Evolutionary conservation across 92 coral and sea anemone genomes (phyloP).

Genomic region (Siderastrea radians): DNA sequence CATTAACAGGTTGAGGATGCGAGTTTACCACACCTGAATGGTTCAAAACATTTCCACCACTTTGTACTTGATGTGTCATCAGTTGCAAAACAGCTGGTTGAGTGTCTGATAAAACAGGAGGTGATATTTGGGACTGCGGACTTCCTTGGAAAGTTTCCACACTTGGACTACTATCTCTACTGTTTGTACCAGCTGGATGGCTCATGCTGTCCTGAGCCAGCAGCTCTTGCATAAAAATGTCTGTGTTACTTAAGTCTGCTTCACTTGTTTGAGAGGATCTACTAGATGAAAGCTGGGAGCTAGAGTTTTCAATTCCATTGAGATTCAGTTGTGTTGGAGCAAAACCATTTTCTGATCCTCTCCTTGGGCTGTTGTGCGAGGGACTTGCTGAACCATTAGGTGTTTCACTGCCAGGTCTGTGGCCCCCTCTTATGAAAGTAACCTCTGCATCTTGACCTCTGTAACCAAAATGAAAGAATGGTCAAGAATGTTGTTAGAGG

Average conservation of each 20-base stretch:
- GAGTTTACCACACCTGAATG: conserved; percentile 27
- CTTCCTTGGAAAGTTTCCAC: conserved; percentile 41
- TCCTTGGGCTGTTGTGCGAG: conserved; percentile 9
- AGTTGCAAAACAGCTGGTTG: conserved; percentile 53
- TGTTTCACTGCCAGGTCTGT: conserved; percentile 54
- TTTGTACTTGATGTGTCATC: conserved; percentile 27
- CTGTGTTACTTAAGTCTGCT: conserved; percentile 77
- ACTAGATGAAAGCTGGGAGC: conserved; percentile 71
- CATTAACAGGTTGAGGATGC: conserved; percentile 12
- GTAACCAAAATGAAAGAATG: too few species aligned
- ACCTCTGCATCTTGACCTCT: conserved; percentile 75
- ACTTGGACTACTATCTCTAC: conserved; percentile 21
- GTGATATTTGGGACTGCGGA: conserved; percentile 30
- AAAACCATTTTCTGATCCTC: conserved; percentile 44
- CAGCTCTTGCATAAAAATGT: conserved; percentile 76
- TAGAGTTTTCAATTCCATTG: conserved; percentile 69
- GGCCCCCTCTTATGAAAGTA: conserved; percentile 80
- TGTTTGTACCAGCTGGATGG: background rate
- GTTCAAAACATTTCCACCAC: conserved; percentile 27
- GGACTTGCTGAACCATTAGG: conserved; percentile 40
- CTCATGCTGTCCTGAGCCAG: conserved; percentile 18
- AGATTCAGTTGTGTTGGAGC: conserved; percentile 23
- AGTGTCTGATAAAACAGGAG: conserved; percentile 46
- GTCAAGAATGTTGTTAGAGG: background rate
- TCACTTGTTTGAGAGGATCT: conserved; percentile 75